Evolutionary conservation across 1,140 invertebrate species (phyloP).

Genomic region (Drosophila willistoni): DNA sequence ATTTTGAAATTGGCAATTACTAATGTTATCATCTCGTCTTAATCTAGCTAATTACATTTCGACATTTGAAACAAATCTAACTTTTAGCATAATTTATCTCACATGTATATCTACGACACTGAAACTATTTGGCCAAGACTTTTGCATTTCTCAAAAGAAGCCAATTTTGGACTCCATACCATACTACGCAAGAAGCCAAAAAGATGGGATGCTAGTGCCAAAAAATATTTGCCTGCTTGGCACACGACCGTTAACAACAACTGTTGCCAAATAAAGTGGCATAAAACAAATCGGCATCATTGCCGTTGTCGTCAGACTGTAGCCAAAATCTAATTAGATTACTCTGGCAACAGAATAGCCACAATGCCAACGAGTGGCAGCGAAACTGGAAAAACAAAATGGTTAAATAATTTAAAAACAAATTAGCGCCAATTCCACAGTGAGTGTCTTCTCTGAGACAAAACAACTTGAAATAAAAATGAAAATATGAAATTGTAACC

Average conservation of each 20-base stretch:
- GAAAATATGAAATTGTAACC: slow-evolving; percentile 56
- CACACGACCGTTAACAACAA: slow-evolving; percentile 68
- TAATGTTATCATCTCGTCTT: not conserved
- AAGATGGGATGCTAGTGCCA: slow-evolving; percentile 46
- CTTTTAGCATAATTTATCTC: slow-evolving; percentile 59
- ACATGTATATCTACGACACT: slow-evolving; percentile 56
- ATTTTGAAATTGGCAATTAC: too few relatives aligned
- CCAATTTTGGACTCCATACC: slow-evolving; percentile 26
- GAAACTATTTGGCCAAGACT: slow-evolving; percentile 53
- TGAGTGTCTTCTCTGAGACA: slow-evolving; percentile 38
- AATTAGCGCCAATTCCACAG: slow-evolving; percentile 68
- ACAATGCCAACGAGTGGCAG: slow-evolving; percentile 22
- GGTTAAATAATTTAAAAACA: slow-evolving; percentile 81
- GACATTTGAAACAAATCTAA: slow-evolving; percentile 20
- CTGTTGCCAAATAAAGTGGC: slow-evolving; percentile 76
- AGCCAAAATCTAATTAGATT: slow-evolving; percentile 69
- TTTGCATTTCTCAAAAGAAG: slow-evolving; percentile 30
- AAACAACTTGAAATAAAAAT: slow-evolving; percentile 57
- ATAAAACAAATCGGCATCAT: slow-evolving; percentile 75
- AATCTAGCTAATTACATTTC: slow-evolving; percentile 5
- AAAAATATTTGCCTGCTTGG: slow-evolving; percentile 60
- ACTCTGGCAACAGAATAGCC: slow-evolving; percentile 38
- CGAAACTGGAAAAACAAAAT: slow-evolving; percentile 57
- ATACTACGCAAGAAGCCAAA: not conserved
- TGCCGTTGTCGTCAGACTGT: slow-evolving; percentile 43